Conservation (phyloP, 1,140 invertebrate species). For the Papilio xuthus region DNA sequence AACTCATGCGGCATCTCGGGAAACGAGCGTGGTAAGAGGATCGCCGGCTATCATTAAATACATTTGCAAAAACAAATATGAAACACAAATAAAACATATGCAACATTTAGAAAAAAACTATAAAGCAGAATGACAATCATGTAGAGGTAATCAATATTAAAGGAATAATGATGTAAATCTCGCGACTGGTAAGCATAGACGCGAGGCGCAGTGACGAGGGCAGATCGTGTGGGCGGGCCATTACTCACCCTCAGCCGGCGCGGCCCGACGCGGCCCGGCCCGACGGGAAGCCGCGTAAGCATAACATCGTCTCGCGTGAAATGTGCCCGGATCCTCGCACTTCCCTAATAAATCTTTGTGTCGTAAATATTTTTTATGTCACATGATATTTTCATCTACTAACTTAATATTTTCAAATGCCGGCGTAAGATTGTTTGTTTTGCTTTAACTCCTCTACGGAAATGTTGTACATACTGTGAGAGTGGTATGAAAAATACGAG, state of each 20-base stretch:
- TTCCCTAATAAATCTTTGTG: slow-evolving; percentile 23
- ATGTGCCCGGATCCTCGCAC: slow-evolving; percentile 8
- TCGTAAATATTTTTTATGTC: slow-evolving; percentile 27
- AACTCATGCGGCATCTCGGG: too few relatives aligned
- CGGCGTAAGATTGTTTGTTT: neutral
- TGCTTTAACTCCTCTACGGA: neutral
- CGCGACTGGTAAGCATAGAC: neutral
- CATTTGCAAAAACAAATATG: neutral
- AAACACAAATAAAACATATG: neutral
- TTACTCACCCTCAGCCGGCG: neutral
- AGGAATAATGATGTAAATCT: neutral
- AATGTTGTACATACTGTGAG: too few relatives aligned
- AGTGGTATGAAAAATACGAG: too few relatives aligned
- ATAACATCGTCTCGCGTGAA: slow-evolving; percentile 25
- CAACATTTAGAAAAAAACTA: neutral
- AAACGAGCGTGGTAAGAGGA: too few relatives aligned
- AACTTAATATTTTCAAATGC: slow-evolving; percentile 19
- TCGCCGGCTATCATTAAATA: neutral
- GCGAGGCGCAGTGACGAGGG: slow-evolving; percentile 1
- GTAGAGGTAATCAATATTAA: neutral
- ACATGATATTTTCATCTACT: slow-evolving; percentile 13
- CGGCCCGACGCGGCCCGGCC: neutral
- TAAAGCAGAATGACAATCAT: neutral
- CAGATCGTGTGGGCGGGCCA: slow-evolving; percentile 22
- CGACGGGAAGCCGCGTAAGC: slow-evolving; percentile 17